Conservation (phyloP, 2,888 invertebrate species). For the Zaprionus lineosus region DNA sequence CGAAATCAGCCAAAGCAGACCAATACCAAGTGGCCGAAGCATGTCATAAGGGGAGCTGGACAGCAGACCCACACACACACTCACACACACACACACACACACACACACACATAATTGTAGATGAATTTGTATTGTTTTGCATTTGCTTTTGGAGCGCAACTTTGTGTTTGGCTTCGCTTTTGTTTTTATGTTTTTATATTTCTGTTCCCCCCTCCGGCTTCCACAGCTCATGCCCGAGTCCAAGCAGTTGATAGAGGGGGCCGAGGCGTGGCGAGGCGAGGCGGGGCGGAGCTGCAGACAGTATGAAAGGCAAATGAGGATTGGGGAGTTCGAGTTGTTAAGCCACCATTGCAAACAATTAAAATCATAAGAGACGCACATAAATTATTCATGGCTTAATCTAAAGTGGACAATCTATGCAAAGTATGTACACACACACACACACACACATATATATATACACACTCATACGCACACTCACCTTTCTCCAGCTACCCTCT, state of each 20-base stretch:
- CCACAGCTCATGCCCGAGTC: no score
- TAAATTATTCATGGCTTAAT: constrained; percentile 82
- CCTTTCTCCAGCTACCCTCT: background rate
- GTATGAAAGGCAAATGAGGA: background rate
- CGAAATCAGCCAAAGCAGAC: constrained; percentile 42
- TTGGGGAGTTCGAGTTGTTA: constrained; percentile 68
- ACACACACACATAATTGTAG: constrained; percentile 44
- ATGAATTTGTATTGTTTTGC: constrained; percentile 78
- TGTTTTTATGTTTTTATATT: constrained; percentile 48
- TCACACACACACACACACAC: constrained; percentile 14
- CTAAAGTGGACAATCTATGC: constrained; percentile 82
- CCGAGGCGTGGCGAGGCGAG: background rate
- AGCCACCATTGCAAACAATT: constrained; percentile 82
- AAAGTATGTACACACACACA: constrained; percentile 57
- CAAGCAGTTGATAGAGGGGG: background rate
- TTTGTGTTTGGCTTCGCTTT: constrained; percentile 67
- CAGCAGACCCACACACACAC: constrained; percentile 28
- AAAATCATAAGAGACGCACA: constrained; percentile 82
- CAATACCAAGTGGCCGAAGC: constrained; percentile 51
- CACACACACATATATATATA: constrained; percentile 20
- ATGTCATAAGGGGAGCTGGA: constrained; percentile 36
- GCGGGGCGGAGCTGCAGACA: no score
- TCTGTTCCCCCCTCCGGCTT: no score
- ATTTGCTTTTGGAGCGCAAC: constrained; percentile 77
- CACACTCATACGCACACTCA: constrained; percentile 7